Percentiles rank a stretch among this genome's conserved stretches.
These are phyloP conservation scores for Scaptodrosophila latifasciaeformis DNA, from an alignment of 2,888 invertebrate species.

Conservation along the genomic window DNA sequence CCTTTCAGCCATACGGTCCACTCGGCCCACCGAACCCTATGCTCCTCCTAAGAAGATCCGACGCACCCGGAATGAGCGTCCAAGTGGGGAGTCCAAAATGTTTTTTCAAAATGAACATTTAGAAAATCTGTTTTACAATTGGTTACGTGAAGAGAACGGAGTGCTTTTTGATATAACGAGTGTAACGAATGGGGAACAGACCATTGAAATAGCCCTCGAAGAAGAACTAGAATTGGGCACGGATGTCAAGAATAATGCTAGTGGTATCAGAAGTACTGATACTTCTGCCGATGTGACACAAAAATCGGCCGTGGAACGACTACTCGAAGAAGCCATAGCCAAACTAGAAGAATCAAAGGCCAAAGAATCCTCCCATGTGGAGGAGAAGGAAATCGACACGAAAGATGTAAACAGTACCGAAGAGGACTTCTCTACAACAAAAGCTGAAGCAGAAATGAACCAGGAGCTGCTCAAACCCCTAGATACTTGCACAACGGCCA, in stretches of 20 bases:
- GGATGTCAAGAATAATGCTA: constrained; percentile 6
- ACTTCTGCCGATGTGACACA: constrained; percentile 41
- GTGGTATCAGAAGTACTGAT: constrained; percentile 3
- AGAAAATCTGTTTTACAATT: constrained; percentile 68
- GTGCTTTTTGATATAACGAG: constrained; percentile 61
- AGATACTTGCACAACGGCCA: constrained; percentile 4
- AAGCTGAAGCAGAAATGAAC: too few species aligned
- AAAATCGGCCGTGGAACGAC: constrained; percentile 46
- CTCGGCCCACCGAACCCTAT: constrained; percentile 60
- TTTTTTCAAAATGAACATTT: constrained; percentile 63
- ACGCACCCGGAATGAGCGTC: constrained; percentile 61
- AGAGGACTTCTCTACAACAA: neutral
- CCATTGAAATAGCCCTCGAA: constrained; percentile 44
- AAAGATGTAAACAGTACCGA: neutral
- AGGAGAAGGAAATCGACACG: constrained; percentile 37
- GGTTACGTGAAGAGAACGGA: constrained; percentile 68
- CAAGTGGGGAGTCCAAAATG: constrained; percentile 38
- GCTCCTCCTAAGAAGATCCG: constrained; percentile 71
- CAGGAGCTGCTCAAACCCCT: too few species aligned
- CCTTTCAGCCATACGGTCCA: constrained; percentile 44
- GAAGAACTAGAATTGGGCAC: constrained; percentile 27
- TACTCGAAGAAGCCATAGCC: constrained; percentile 62
- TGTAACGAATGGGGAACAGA: constrained; percentile 36
- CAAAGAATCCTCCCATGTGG: constrained; percentile 30
- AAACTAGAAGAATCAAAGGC: constrained; percentile 52